Base-by-base conservation (phyloP, 1,140 invertebrate genomes). In the Drosophila erecta region DNA sequence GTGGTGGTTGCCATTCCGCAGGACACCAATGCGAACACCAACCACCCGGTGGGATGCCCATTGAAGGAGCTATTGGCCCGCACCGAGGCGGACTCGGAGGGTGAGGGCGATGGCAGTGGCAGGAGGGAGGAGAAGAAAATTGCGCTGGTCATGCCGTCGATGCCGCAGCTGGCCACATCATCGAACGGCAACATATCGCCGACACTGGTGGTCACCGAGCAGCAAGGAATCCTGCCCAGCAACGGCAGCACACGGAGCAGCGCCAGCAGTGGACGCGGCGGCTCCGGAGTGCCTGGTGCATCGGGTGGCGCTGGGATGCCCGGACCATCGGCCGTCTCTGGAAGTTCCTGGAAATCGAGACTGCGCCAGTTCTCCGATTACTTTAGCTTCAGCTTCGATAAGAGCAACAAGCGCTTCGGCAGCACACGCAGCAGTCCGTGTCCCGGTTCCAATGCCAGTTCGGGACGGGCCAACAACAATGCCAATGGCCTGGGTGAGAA, bases 351-450 rank as follows among this genome's bases (percentile, higher is more conserved):
- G 85, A 92, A 91, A 22, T 79, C 91, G 8, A 57, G 91, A 6
- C 70, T 92, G 27, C 86, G 89, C 27, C 92, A 92, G 46, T 89
- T 92, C 44, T 92, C 91, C 2, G 91, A 91, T 54, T 91, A 91
- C 35, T 92, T 92, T 24, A 84, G 90, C 73, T 92, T 92, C 46
- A 87, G 79, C 47, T 92, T 92, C 50, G 92, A 92, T 50, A 92
- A 92, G 58, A 67, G 76, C 58, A 78, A 84, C 58, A 92, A 92
- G 44, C 86, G 92, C 27, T 91, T 90, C n/a, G 89, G 83, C 60
- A 91, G 90, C 74, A 90, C 87, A 4, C 85, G 87, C 12, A 92
- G 83, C 62, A 90, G 74, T 58, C 79, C 89, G 6, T 91, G 79
- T 55, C 64, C 50, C 15, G 59, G 58, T 4, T 60, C 57, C 20